Percentiles rank a stretch among this genome's conserved stretches.
Evolutionary conservation across 2,888 invertebrate species (phyloP).

Genomic region (Terebella lapidaria): DNA sequence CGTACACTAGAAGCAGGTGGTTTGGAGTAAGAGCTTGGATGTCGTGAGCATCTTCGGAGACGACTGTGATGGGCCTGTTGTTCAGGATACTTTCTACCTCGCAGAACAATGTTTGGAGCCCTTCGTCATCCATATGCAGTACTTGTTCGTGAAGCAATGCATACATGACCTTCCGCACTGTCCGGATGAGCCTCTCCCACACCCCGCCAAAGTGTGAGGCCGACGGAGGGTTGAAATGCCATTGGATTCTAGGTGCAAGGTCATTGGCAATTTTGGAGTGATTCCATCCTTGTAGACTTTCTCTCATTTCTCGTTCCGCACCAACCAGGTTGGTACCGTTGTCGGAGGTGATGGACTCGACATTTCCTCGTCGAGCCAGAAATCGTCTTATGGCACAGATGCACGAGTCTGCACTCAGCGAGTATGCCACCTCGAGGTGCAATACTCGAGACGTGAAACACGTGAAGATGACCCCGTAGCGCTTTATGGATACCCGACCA

Average conservation of each 20-base stretch:
- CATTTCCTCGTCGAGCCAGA: neutral
- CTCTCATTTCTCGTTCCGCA: neutral
- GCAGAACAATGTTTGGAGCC: too few species aligned
- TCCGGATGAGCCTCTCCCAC: constrained; percentile 13
- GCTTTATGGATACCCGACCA: constrained; percentile 11
- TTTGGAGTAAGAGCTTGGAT: too few species aligned
- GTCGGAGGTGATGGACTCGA: neutral
- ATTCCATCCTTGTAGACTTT: neutral
- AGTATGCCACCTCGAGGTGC: constrained; percentile 12
- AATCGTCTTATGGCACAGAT: neutral
- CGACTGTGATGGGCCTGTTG: too few species aligned
- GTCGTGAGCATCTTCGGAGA: too few species aligned
- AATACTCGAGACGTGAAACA: constrained; percentile 17
- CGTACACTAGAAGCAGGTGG: too few species aligned
- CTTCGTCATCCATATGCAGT: too few species aligned
- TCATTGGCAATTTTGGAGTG: constrained; percentile 11
- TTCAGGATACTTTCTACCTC: too few species aligned
- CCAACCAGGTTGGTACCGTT: neutral
- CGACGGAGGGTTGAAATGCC: constrained; percentile 23
- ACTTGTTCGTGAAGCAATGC: neutral
- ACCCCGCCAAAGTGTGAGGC: constrained; percentile 22
- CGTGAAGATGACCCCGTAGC: constrained; percentile 22
- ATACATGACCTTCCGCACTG: neutral
- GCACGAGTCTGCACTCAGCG: neutral
- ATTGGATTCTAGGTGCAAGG: constrained; percentile 5